Percentiles rank a stretch among this genome's conserved stretches.
phyloP scores from a whole-genome alignment of 2,888 invertebrate genomes.

The Fragum fragum region DNA sequence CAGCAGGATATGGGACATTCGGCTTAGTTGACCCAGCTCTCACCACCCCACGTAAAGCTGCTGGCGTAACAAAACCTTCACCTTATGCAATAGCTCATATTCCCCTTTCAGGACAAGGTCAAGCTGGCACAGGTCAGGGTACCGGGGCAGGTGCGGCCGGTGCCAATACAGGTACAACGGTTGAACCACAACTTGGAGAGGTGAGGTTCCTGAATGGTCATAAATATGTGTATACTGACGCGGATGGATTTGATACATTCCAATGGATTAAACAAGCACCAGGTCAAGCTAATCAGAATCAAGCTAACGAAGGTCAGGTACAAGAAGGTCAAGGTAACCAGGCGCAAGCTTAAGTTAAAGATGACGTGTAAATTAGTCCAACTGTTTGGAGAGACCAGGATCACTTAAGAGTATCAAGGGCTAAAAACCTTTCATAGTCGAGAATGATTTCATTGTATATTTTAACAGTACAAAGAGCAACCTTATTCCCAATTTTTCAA shows the following conservation, averaged over 20 bases:
- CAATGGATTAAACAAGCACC: slow-evolving; percentile 51
- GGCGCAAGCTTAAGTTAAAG: background rate
- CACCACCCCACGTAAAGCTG: background rate
- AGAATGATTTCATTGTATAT: no score
- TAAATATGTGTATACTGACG: slow-evolving; percentile 44
- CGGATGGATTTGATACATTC: slow-evolving; percentile 46
- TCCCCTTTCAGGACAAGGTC: background rate
- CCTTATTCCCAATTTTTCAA: no score
- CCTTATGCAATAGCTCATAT: background rate
- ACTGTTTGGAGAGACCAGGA: no score
- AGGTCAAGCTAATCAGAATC: background rate
- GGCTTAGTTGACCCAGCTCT: background rate
- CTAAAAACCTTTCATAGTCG: no score
- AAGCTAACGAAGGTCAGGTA: slow-evolving; percentile 6
- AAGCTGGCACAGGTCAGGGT: background rate
- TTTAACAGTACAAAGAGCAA: no score
- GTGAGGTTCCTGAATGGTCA: slow-evolving; percentile 21
- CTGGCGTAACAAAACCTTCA: background rate
- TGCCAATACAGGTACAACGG: slow-evolving; percentile 17
- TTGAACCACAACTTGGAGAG: slow-evolving; percentile 40
- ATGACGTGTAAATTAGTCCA: no score
- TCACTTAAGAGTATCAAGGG: no score
- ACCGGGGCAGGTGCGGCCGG: background rate
- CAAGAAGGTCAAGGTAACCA: slow-evolving; percentile 13
- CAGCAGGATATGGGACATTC: background rate